Evolutionary conservation across 2,888 invertebrate species (phyloP).

Genomic region (Caenorhabditis doughertyi): DNA sequence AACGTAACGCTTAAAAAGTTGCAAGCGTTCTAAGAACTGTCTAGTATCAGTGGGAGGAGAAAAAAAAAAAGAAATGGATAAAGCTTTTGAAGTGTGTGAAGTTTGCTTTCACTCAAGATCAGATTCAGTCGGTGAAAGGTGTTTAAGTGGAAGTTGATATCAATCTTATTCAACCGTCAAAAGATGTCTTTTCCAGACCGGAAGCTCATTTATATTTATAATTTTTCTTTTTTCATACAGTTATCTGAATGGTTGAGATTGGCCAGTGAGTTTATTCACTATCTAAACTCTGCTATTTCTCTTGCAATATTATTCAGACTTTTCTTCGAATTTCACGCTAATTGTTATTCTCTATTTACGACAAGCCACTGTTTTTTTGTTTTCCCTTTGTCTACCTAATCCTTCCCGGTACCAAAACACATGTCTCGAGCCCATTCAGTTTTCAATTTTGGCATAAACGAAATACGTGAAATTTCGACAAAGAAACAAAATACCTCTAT

Average conservation of each 20-base stretch:
- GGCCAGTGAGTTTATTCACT: no score
- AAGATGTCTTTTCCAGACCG: no score
- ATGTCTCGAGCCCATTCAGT: not conserved
- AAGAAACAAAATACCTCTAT: conserved; percentile 6
- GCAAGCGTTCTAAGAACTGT: conserved; percentile 38
- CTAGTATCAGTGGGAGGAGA: conserved; percentile 2
- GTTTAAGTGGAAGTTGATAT: no score
- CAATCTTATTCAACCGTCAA: no score
- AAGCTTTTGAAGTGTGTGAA: no score
- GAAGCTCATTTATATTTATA: no score
- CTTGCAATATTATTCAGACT: not conserved
- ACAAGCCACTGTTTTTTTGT: not conserved
- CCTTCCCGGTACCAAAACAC: not conserved
- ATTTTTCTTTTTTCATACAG: no score
- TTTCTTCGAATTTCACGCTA: not conserved
- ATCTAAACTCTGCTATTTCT: no score
- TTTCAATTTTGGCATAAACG: not conserved
- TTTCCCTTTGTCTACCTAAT: not conserved
- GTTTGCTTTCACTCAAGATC: not conserved
- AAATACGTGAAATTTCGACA: conserved; percentile 12
- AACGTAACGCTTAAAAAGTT: conserved; percentile 26
- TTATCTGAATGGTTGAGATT: no score
- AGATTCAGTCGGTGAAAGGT: not conserved
- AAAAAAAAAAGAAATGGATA: no score
- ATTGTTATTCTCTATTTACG: not conserved